These are phyloP conservation scores for Enteromius radiatus DNA, from an alignment of 2,797 vertebrate genomes.

Conservation along the genomic window DNA sequence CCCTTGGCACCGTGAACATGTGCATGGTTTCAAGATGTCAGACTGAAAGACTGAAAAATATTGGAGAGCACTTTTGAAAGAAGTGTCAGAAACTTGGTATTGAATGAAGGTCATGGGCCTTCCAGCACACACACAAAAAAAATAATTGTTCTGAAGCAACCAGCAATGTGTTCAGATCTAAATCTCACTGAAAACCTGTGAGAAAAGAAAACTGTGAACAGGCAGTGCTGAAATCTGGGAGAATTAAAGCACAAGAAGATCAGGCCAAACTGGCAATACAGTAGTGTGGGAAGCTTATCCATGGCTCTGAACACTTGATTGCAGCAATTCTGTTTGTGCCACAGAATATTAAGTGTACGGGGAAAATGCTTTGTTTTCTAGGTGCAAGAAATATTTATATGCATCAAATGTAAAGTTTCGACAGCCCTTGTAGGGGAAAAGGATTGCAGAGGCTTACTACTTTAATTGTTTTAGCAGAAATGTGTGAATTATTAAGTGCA, in stretches of 20 bases:
- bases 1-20: slow-evolving; percentile 3
- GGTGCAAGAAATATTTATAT: slow-evolving; percentile 2
- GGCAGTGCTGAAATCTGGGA: slow-evolving; percentile 31
- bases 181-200: slow-evolving; percentile 61
- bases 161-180: slow-evolving; percentile 58
- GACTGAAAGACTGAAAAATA: background rate
- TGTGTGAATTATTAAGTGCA: background rate
- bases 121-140: background rate
- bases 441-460: background rate
- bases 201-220: slow-evolving; percentile 7
- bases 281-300: slow-evolving; percentile 29
- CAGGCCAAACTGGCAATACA: slow-evolving; percentile 37
- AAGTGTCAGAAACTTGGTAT: slow-evolving; percentile 34
- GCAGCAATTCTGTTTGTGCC: slow-evolving; percentile 23
- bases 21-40: slow-evolving; percentile 21
- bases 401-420: background rate
- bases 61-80: slow-evolving; percentile 12
- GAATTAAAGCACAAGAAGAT: slow-evolving; percentile 27
- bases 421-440: background rate
- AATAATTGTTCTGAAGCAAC: slow-evolving; percentile 12
- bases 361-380: slow-evolving; percentile 17
- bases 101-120: slow-evolving; percentile 32
- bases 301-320: slow-evolving; percentile 22
- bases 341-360: slow-evolving; percentile 1
- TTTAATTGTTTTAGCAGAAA: background rate